These are phyloP conservation scores for Epizoanthus scotinus DNA, from an alignment of 92 coral and sea anemone species.

Conservation along the genomic window DNA sequence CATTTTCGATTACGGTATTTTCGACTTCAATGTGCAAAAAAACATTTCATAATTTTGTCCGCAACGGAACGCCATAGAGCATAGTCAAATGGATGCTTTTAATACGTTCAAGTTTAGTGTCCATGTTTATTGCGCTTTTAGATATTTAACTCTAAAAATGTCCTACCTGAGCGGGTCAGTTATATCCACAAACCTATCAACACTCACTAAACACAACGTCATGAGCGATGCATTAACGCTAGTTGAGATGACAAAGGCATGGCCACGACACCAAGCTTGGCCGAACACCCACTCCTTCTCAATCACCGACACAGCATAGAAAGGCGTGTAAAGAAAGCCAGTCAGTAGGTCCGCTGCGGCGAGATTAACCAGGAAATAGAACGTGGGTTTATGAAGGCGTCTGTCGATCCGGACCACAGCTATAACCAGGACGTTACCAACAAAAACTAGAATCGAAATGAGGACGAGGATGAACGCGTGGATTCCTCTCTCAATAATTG, in stretches of 20 bases:
- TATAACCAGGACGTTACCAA: constrained; percentile 53
- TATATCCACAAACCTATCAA: constrained; percentile 57
- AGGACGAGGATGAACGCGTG: constrained; percentile 40
- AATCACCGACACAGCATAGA: constrained; percentile 51
- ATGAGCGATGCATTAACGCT: constrained; percentile 57
- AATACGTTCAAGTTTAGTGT: too few relatives aligned
- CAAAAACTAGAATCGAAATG: constrained; percentile 42
- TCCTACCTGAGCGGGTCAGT: constrained; percentile 54
- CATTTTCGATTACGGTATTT: too few relatives aligned
- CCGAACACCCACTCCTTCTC: constrained; percentile 51
- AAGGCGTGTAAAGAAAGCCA: constrained; percentile 46
- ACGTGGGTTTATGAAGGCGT: constrained; percentile 60
- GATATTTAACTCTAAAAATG: not conserved
- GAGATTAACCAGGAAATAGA: constrained; percentile 60
- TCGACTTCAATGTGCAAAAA: too few relatives aligned
- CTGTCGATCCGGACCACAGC: constrained; percentile 49
- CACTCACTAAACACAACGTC: constrained; percentile 53
- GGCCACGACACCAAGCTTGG: constrained; percentile 43
- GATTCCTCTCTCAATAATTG: constrained; percentile 12
- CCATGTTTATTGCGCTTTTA: too few relatives aligned
- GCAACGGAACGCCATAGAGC: too few relatives aligned
- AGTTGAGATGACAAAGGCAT: constrained; percentile 56
- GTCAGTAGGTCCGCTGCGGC: constrained; percentile 56
- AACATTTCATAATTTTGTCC: too few relatives aligned
- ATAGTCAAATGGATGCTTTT: too few relatives aligned